Evolutionary conservation across 2,888 invertebrate genomes (phyloP).

Genomic region (Protonemura montana): DNA sequence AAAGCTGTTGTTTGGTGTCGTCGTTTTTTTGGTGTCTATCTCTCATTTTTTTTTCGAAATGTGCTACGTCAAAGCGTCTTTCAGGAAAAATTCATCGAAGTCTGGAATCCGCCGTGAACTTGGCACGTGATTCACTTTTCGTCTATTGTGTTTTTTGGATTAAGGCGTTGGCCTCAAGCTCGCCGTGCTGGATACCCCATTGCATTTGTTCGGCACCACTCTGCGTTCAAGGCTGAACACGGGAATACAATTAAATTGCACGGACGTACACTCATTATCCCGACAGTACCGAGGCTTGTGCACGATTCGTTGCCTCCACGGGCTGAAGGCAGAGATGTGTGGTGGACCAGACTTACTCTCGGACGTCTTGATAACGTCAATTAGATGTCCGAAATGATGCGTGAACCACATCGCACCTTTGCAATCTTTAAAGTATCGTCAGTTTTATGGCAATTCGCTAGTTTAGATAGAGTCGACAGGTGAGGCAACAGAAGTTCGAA

Average conservation of each 20-base stretch:
- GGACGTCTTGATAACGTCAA: background rate
- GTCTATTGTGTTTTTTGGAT: constrained; percentile 12
- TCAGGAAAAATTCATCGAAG: background rate
- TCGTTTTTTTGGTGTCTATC: background rate
- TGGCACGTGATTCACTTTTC: constrained; percentile 7
- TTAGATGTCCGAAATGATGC: background rate
- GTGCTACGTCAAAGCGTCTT: background rate
- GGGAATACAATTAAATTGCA: background rate
- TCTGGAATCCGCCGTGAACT: background rate
- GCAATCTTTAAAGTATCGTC: background rate
- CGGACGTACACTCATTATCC: background rate
- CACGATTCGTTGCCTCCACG: background rate
- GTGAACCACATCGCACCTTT: background rate
- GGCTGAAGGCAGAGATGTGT: background rate
- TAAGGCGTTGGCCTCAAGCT: background rate
- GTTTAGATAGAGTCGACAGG: background rate
- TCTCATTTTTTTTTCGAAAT: background rate
- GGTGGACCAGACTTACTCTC: background rate
- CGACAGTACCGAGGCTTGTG: background rate
- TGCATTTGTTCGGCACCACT: background rate
- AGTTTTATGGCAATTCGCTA: background rate
- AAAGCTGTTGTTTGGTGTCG: background rate
- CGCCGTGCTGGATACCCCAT: background rate
- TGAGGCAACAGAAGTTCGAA: background rate
- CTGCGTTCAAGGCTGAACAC: background rate